These are phyloP conservation scores for Rhingia rostrata DNA, from an alignment of 2,888 invertebrate genomes.

Conservation along the genomic window DNA sequence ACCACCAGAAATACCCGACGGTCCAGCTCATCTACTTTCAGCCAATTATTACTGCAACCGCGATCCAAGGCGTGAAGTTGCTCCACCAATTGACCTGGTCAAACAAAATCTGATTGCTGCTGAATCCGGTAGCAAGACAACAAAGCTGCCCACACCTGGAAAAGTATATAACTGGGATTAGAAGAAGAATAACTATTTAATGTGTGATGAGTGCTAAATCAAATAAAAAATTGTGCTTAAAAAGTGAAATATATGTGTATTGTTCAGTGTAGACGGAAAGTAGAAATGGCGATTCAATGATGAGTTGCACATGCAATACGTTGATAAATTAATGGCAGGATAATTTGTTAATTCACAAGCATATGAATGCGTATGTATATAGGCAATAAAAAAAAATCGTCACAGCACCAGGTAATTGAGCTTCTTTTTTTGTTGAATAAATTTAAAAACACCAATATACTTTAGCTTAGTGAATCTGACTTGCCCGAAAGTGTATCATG, in stretches of 20 bases:
- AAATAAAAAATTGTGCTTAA: slow-evolving; percentile 12
- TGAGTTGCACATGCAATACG: too few relatives aligned
- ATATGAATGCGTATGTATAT: too few relatives aligned
- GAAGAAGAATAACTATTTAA: neutral
- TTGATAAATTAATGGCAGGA: too few relatives aligned
- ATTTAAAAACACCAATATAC: too few relatives aligned
- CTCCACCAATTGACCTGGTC: slow-evolving; percentile 80
- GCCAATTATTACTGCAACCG: slow-evolving; percentile 93
- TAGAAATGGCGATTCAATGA: too few relatives aligned
- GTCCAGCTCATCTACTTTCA: slow-evolving; percentile 89
- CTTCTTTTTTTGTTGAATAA: too few relatives aligned
- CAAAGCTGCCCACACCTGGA: slow-evolving; percentile 85
- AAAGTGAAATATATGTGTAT: neutral
- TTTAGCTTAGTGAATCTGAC: too few relatives aligned
- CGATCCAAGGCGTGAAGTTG: slow-evolving; percentile 91
- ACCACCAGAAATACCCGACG: slow-evolving; percentile 91
- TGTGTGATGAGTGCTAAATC: slow-evolving; percentile 4
- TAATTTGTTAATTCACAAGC: too few relatives aligned
- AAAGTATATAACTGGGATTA: slow-evolving; percentile 85
- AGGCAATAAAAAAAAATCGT: too few relatives aligned
- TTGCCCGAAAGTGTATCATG: too few relatives aligned
- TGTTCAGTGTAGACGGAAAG: neutral
- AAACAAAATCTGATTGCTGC: slow-evolving; percentile 78
- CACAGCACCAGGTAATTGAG: too few relatives aligned
- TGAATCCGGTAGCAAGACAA: slow-evolving; percentile 75